These are phyloP conservation scores for Octomys mimax DNA, from an alignment of 2,797 vertebrate species.

Conservation along the genomic window DNA sequence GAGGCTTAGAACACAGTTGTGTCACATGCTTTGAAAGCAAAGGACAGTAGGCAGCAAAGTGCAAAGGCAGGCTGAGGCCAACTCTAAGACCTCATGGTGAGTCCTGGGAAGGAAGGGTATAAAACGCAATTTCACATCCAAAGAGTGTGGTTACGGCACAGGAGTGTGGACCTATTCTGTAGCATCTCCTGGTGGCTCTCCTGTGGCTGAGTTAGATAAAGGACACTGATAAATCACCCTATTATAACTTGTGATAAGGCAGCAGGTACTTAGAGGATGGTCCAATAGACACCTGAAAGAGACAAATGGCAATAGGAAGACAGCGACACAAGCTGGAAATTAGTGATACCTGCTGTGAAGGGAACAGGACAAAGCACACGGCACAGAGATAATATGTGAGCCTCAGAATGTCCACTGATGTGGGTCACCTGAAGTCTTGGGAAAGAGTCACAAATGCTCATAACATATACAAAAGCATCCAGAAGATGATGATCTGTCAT, in stretches of 20 bases:
- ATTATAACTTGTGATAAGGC: conserved; percentile 81
- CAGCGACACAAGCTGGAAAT: conserved; percentile 57
- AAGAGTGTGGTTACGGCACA: conserved; percentile 68
- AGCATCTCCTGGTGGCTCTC: conserved; percentile 70
- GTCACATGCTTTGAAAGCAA: conserved; percentile 69
- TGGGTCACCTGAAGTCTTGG: neutral
- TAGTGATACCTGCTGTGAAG: neutral
- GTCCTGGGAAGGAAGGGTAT: conserved; percentile 49
- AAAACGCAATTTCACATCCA: conserved; percentile 70
- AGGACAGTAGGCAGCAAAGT: conserved; percentile 12
- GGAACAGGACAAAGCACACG: neutral
- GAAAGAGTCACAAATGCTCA: conserved; percentile 45
- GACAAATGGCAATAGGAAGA: conserved; percentile 72
- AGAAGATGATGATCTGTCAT: neutral
- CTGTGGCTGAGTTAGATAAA: conserved; percentile 65
- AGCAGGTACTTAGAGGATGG: conserved; percentile 79
- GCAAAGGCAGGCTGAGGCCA: conserved; percentile 48
- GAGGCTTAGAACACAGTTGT: conserved; percentile 53
- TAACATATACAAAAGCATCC: neutral
- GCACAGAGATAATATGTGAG: neutral
- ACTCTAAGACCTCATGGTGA: conserved; percentile 66
- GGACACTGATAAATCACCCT: conserved; percentile 81
- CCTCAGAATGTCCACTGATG: neutral
- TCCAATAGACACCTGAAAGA: conserved; percentile 70
- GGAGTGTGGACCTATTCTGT: neutral